A percentile compares a stretch with the other conserved stretches of the same genome.
These are phyloP conservation scores for Sinocyclocheilus anshuiensis DNA, from an alignment of 2,113 vertebrate species.

Conservation along the genomic window DNA sequence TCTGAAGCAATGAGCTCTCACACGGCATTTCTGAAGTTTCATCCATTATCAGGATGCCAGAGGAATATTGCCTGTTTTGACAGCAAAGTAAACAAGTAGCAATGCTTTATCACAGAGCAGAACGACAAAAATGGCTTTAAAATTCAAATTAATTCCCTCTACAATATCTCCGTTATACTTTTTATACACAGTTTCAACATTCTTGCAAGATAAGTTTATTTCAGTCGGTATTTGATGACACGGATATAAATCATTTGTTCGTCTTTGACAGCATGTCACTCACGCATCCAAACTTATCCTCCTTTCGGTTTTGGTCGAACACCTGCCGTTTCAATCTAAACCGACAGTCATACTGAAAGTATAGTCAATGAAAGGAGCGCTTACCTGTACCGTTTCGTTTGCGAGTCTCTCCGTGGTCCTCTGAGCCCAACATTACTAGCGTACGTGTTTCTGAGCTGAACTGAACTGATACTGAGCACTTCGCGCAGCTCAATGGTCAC, in stretches of 20 bases:
- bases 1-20: constrained; percentile 5
- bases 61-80: constrained; percentile 18
- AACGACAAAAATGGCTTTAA: background rate
- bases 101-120: background rate
- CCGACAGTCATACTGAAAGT: background rate
- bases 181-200: background rate
- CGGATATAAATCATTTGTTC: background rate
- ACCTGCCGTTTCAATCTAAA: constrained; percentile 14
- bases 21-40: background rate
- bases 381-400: constrained; percentile 43
- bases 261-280: background rate
- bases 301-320: background rate
- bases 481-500: constrained; percentile 3
- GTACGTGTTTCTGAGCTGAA: constrained; percentile 1
- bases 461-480: constrained; percentile 21
- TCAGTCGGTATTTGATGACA: background rate
- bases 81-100: constrained; percentile 14
- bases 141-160: background rate
- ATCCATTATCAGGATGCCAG: constrained; percentile 14
- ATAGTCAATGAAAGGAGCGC: background rate
- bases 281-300: constrained; percentile 13
- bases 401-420: constrained; percentile 29
- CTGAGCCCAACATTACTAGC: constrained; percentile 49
- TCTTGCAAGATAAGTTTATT: background rate
- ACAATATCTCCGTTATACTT: background rate